phyloP scores from a whole-genome alignment of 2,888 invertebrate genomes.

The Parasteatoda lunata region DNA sequence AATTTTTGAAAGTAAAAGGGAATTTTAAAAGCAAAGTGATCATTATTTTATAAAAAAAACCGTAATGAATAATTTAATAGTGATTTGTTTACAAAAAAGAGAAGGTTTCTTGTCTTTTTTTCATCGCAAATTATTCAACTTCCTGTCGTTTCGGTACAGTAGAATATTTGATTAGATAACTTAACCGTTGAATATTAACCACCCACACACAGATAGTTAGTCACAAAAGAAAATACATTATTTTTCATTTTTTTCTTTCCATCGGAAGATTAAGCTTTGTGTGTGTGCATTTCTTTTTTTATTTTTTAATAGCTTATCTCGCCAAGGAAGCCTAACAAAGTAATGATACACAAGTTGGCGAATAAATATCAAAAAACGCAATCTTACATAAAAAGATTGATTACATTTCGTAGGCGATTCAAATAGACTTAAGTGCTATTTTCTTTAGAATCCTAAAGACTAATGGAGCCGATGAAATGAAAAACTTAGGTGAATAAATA shows the following conservation, averaged over 20 bases:
- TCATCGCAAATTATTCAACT: not conserved
- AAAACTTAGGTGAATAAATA: too few relatives aligned
- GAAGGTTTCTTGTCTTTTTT: not conserved
- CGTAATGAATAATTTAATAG: too few relatives aligned
- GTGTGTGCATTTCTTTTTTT: not conserved
- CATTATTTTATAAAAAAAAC: too few relatives aligned
- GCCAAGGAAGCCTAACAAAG: not conserved
- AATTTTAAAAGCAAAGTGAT: too few relatives aligned
- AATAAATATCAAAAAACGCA: not conserved
- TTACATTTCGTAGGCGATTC: not conserved
- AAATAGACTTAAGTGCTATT: not conserved
- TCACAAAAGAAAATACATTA: not conserved
- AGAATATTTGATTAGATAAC: not conserved
- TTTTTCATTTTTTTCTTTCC: not conserved
- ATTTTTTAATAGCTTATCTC: not conserved
- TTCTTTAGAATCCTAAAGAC: too few relatives aligned
- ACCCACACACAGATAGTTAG: not conserved
- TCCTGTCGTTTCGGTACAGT: not conserved
- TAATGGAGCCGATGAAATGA: too few relatives aligned
- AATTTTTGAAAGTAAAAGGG: too few relatives aligned
- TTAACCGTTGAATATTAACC: not conserved
- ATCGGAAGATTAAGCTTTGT: not conserved
- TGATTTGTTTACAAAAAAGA: too few relatives aligned
- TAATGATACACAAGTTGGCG: not conserved
- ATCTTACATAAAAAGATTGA: not conserved